phyloP scores from a whole-genome alignment of 2,797 vertebrate genomes.

The Esox lucius region DNA sequence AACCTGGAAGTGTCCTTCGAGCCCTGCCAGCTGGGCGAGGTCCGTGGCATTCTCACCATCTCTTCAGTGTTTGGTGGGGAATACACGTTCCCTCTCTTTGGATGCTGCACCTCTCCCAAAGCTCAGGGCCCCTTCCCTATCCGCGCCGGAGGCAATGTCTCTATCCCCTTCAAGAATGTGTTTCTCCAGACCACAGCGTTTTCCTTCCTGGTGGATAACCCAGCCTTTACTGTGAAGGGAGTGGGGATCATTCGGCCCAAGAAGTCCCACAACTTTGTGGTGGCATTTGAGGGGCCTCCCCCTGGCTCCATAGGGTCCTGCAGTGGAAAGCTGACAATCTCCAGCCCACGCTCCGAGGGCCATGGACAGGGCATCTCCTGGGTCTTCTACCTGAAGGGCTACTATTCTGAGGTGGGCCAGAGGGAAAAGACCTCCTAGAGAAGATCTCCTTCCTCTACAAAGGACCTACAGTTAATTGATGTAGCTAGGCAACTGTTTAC shows the following conservation, averaged over 20 bases:
- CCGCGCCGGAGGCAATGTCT: conserved; percentile 60
- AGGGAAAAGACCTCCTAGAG: conserved; percentile 42
- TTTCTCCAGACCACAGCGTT: conserved; percentile 76
- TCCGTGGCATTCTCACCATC: conserved; percentile 70
- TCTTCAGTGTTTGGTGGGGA: conserved; percentile 72
- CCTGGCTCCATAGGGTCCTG: conserved; percentile 50
- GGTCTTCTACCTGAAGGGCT: conserved; percentile 84
- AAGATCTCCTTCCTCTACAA: background rate
- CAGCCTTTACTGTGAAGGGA: conserved; percentile 73
- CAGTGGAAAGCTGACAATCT: conserved; percentile 75
- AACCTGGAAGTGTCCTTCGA: conserved; percentile 81
- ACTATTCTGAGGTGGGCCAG: conserved; percentile 47
- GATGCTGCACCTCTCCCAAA: conserved; percentile 76
- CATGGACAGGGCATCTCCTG: conserved; percentile 66
- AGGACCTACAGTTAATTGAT: background rate
- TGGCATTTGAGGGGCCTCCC: conserved; percentile 71
- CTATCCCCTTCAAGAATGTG: conserved; percentile 87
- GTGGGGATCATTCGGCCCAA: conserved; percentile 70
- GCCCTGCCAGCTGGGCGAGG: conserved; percentile 81
- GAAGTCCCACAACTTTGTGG: conserved; percentile 67
- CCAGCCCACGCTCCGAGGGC: conserved; percentile 64
- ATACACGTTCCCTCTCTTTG: conserved; percentile 79
- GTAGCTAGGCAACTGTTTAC: background rate
- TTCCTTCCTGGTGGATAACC: conserved; percentile 78
- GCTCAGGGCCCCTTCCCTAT: conserved; percentile 83